A percentile compares a stretch with the other conserved stretches of the same genome.
Conservation (phyloP, 2,888 invertebrate species). For the Ochropacha duplaris region DNA sequence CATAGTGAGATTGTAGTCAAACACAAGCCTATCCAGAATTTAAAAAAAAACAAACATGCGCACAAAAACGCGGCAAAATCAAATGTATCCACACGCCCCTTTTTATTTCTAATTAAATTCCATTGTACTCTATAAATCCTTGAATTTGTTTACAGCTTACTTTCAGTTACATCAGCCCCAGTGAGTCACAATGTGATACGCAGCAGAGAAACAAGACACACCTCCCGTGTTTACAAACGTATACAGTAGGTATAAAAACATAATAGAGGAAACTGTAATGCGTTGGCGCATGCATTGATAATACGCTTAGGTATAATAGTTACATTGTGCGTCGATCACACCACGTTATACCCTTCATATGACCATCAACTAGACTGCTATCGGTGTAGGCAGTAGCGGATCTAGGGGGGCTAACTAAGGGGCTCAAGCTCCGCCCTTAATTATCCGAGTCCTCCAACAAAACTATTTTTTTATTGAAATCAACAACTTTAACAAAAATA, state of each 20-base stretch:
- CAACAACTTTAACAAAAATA: too few species aligned
- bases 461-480: too few species aligned
- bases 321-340: background rate
- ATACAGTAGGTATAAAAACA: background rate
- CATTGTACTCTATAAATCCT: constrained; percentile 14
- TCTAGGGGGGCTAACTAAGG: too few species aligned
- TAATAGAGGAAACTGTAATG: background rate
- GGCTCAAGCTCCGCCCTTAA: too few species aligned
- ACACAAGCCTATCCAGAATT: too few species aligned
- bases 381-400: too few species aligned
- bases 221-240: constrained; percentile 42
- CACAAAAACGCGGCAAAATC: background rate
- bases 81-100: background rate
- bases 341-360: background rate
- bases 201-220: constrained; percentile 33
- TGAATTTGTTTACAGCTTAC: constrained; percentile 33
- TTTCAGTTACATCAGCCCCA: constrained; percentile 16
- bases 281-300: background rate
- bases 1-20: too few species aligned
- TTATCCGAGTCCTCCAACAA: too few species aligned
- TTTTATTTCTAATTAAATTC: background rate
- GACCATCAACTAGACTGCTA: too few species aligned
- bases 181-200: constrained; percentile 23
- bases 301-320: background rate
- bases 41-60: too few species aligned